Base-by-base conservation (phyloP, 2,113 vertebrate species). In the Aviceda subcristata region DNA sequence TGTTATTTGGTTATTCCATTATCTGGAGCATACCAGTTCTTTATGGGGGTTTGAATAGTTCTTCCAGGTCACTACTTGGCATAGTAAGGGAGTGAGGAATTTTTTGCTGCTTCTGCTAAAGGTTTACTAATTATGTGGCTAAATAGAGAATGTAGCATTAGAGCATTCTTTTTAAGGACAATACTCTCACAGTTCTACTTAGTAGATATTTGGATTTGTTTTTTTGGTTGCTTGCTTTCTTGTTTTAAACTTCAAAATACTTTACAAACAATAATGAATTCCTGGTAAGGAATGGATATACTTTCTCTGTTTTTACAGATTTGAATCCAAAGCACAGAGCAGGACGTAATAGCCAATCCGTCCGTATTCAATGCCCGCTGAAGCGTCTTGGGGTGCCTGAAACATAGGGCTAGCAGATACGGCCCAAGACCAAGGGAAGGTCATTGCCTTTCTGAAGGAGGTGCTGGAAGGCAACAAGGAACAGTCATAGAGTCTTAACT, bases 151-250 rank as follows among this genome's bases (percentile, higher is more conserved):
- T 85, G 79, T 78, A 75, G 41, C 68, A 50, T 84, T 45, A 59
- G 89, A 78, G 18, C 84, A 81, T 89, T 94, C 80, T 87, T 96
- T 92, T 55, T 63, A 74, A 94, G 93, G 94, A 91, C 91, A 94
- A 36, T 91, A n/a, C 76, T 83, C n/a, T 81, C 32, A 66, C 55
- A 84, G 73, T 15, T 86, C 34, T n/a, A 12, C 12, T 79, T 24
- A 10, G 11, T 36, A 69, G 43, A n/a, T n/a, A 48, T 50, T 57
- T 76, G 18, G 29, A 3, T n/a, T 23, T 32, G 22, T 57, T 62
- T 46, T 53, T 68, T 57, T 64, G n/a, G 32, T 94, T 90, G 38
- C 22, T 62, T 77, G 23, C 27, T 23, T 34, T 71, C 76, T 16
- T 60, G 23, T 55, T 86, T 48, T 48, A n/a, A 27, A 59, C 20